Evolutionary conservation across 2,888 invertebrate species (phyloP), one percentile per base, ranked within the genome.

Genomic region (Erebia aethiops): DNA sequence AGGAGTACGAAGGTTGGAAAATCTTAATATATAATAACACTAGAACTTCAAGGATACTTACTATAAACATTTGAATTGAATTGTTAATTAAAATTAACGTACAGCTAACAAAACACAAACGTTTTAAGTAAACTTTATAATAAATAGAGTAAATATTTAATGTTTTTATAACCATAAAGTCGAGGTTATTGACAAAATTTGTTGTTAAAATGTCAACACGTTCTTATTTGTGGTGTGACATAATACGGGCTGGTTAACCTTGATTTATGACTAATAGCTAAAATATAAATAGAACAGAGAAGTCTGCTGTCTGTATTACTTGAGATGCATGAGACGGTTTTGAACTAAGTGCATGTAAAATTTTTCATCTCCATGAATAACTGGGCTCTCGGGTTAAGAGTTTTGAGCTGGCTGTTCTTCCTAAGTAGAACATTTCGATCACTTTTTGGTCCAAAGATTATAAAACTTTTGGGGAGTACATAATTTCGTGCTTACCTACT

Each of bases 11-110:
- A 51, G 14, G 51, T 51, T 51, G 4, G 14, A 14, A 51, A 7
- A 14, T 49, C 3, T n/a, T n/a, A n/a, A 0, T 49, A 13, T 49
- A 0, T 49, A 14, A 14, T n/a, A 14, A 49, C 49, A 49, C 49
- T 49, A 4, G 14, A 49, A 49, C 49, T 49, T 49, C 49, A 49
- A 49, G 0, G 35, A 35, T 7, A 7, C 7, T 35, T 35, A 35
- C 7, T 35, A 35, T 35, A 7, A 35, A 35, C 35, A 35, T 35
- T 35, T 35, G 35, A 35, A 35, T 35, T 35, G 35, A 35, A 35
- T 35, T 14, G 58, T 5, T 21, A 68, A 65, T 68, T 64, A 63
- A 60, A 41, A 56, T 72, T 64, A 63, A 72, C 18, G 26, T 69
- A 3, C 35, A 7, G 35, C 35, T 35, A 35, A 35, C 18, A 35